Conservation (phyloP, 2,797 vertebrate species). For the Staurois parvus region DNA sequence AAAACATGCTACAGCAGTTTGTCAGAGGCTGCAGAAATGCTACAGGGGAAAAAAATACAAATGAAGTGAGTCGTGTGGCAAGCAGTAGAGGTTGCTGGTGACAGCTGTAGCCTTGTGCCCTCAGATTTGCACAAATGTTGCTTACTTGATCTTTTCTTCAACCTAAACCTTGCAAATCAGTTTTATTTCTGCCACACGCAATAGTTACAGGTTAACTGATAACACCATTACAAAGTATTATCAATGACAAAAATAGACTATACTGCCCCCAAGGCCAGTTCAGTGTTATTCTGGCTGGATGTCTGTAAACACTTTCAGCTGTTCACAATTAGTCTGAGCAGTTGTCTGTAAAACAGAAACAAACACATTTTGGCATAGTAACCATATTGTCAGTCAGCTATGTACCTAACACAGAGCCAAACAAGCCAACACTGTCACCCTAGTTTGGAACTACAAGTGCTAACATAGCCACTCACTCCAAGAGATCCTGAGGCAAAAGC, state of each 20-base stretch:
- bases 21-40: too few relatives aligned
- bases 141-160: background rate
- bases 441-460: too few relatives aligned
- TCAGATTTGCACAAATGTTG: background rate
- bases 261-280: background rate
- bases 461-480: too few relatives aligned
- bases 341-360: background rate
- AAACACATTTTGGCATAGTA: background rate
- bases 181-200: background rate
- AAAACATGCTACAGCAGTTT: too few relatives aligned
- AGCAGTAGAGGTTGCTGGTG: background rate
- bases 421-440: too few relatives aligned
- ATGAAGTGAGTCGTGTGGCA: too few relatives aligned
- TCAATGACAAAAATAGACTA: background rate
- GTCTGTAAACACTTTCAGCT: background rate
- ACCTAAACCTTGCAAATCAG: background rate
- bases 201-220: background rate
- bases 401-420: background rate
- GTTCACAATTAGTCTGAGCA: background rate
- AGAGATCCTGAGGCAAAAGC: too few relatives aligned
- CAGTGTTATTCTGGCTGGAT: background rate
- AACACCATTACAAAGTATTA: background rate
- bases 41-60: too few relatives aligned
- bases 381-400: background rate
- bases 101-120: background rate